These are phyloP conservation scores for Telmatochromis bifrenatus DNA, from an alignment of 2,113 vertebrate species.

Conservation along the genomic window DNA sequence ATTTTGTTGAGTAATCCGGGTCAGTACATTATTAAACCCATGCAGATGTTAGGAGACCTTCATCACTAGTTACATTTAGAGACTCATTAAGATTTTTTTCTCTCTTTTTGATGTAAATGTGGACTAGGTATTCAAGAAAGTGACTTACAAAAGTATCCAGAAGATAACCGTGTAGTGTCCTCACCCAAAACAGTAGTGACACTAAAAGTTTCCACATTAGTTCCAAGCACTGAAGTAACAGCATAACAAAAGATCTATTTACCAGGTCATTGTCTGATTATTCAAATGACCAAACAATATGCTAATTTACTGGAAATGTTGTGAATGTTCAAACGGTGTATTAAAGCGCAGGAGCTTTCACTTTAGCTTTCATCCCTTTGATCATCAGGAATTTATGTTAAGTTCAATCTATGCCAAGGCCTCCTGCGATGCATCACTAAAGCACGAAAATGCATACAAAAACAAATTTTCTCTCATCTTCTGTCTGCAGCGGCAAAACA, in stretches of 20 bases:
- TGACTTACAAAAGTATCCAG: background rate
- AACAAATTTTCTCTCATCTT: background rate
- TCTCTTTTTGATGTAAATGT: background rate
- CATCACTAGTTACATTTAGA: background rate
- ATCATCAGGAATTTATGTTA: conserved; percentile 45
- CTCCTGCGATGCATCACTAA: conserved; percentile 24
- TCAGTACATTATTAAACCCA: background rate
- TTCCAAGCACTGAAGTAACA: background rate
- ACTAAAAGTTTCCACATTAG: background rate
- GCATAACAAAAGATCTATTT: background rate
- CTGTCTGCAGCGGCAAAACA: background rate
- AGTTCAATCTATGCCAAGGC: conserved; percentile 59
- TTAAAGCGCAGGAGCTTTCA: conserved; percentile 13
- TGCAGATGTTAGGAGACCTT: background rate
- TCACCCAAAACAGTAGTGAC: background rate
- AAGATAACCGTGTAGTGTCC: background rate
- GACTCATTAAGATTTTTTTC: background rate
- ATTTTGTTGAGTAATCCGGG: background rate
- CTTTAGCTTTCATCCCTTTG: conserved; percentile 46
- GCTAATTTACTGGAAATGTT: conserved; percentile 35
- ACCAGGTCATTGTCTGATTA: conserved; percentile 4
- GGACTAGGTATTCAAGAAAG: background rate
- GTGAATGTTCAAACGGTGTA: conserved; percentile 30
- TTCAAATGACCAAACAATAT: conserved; percentile 23
- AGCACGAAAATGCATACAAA: conserved; percentile 9